A percentile compares a stretch with the other conserved stretches of the same genome.
These are phyloP conservation scores for Zosterops borbonicus DNA, from an alignment of 2,113 vertebrate species.

Conservation along the genomic window DNA sequence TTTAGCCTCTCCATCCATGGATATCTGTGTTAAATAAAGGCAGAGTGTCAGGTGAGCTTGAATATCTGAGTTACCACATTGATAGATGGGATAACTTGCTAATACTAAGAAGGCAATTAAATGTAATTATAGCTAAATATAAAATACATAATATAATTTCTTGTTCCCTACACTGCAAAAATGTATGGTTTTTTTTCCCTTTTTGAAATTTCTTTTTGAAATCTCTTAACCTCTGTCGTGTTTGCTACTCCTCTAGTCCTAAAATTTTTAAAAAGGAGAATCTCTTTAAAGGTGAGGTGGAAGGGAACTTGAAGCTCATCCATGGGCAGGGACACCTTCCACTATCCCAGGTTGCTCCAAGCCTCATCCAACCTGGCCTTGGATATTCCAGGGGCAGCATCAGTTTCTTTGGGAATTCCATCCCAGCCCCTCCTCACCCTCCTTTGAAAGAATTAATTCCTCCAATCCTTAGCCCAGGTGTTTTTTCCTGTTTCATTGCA, in stretches of 20 bases:
- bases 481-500: background rate
- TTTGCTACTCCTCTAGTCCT: background rate
- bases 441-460: background rate
- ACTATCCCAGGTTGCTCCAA: rapidly evolving
- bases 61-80: background rate
- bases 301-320: background rate
- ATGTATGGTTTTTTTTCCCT: rapidly evolving
- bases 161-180: background rate
- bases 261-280: background rate
- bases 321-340: background rate
- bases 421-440: background rate
- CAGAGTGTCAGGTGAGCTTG: background rate
- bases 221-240: background rate
- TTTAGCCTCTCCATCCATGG: background rate
- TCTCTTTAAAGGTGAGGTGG: background rate
- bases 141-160: background rate
- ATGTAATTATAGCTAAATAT: background rate
- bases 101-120: background rate
- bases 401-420: background rate
- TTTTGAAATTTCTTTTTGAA: background rate
- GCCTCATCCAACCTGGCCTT: rapidly evolving
- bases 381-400: background rate
- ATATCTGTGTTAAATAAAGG: background rate
- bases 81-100: background rate
- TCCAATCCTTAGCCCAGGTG: background rate